Percentiles rank a stretch among this genome's conserved stretches.
phyloP scores from a whole-genome alignment of 1,140 invertebrate species.

The Trachymyrmex cornetzi region DNA sequence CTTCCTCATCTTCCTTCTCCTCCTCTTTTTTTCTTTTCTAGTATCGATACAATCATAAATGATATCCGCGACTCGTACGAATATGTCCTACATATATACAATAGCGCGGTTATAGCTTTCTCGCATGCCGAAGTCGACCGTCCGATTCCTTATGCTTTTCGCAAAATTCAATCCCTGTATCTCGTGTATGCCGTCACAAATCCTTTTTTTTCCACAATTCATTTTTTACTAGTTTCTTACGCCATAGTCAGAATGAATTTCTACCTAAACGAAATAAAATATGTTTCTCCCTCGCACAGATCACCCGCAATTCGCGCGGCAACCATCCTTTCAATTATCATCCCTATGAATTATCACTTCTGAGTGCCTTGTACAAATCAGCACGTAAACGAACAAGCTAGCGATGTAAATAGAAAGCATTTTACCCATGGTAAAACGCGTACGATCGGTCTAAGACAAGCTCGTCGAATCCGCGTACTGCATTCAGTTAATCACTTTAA shows the following conservation, averaged over 20 bases:
- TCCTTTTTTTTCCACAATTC: neutral
- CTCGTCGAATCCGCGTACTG: neutral
- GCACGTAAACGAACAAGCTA: neutral
- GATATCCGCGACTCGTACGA: constrained; percentile 8
- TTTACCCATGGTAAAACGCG: constrained; percentile 1
- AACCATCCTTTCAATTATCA: neutral
- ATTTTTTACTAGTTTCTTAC: constrained; percentile 26
- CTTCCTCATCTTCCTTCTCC: neutral
- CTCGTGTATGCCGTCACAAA: neutral
- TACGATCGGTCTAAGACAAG: neutral
- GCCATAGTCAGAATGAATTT: constrained; percentile 37
- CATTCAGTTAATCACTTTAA: constrained; percentile 4
- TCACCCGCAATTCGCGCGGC: neutral
- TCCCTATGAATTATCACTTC: neutral
- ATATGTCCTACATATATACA: constrained; percentile 38
- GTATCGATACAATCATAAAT: neutral
- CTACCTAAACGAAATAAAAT: constrained; percentile 39
- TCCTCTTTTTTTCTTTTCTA: neutral
- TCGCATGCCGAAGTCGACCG: neutral
- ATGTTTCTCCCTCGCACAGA: neutral
- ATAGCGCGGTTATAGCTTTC: neutral
- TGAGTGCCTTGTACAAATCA: neutral
- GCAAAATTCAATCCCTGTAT: neutral
- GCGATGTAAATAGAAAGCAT: neutral
- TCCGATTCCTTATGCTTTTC: neutral